These are phyloP conservation scores for Odontamblyopus rebecca DNA, from an alignment of 2,797 vertebrate species.

Conservation along the genomic window DNA sequence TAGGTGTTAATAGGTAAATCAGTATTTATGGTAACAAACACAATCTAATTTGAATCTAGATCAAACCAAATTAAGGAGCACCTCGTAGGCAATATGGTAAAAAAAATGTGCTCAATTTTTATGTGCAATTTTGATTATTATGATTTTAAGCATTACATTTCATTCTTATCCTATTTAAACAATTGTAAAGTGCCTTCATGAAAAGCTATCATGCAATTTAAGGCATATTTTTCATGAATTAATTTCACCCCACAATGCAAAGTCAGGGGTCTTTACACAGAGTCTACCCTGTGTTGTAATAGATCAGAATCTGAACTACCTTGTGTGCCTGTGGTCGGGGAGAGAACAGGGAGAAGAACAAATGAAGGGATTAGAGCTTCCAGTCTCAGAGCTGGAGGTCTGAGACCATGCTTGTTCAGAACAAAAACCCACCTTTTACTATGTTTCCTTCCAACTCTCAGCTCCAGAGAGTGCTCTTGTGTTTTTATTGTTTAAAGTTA, in stretches of 20 bases:
- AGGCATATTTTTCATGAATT: too few species aligned
- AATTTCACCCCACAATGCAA: not conserved
- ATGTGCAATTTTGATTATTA: too few species aligned
- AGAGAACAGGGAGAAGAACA: conserved; percentile 40
- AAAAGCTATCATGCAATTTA: too few species aligned
- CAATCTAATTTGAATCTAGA: not conserved
- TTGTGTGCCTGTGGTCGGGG: conserved; percentile 28
- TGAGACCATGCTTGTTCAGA: conserved; percentile 40
- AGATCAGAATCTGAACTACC: conserved; percentile 43
- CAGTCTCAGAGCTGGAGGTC: conserved; percentile 55
- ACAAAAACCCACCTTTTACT: conserved; percentile 36
- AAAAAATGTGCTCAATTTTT: too few species aligned
- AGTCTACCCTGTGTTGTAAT: conserved; percentile 10
- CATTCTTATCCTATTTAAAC: too few species aligned
- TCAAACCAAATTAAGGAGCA: not conserved
- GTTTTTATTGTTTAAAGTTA: conserved; percentile 36
- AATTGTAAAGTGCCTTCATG: too few species aligned
- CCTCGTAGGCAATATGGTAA: not conserved
- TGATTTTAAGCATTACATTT: too few species aligned
- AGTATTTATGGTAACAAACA: not conserved
- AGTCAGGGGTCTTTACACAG: conserved; percentile 14
- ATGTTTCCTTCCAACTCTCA: conserved; percentile 34
- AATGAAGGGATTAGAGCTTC: conserved; percentile 56
- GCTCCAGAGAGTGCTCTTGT: conserved; percentile 32
- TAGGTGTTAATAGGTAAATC: not conserved